Evolutionary conservation across 2,113 vertebrate genomes (phyloP), one percentile per base, ranked within the genome.

Genomic region (Pantherophis guttatus): DNA sequence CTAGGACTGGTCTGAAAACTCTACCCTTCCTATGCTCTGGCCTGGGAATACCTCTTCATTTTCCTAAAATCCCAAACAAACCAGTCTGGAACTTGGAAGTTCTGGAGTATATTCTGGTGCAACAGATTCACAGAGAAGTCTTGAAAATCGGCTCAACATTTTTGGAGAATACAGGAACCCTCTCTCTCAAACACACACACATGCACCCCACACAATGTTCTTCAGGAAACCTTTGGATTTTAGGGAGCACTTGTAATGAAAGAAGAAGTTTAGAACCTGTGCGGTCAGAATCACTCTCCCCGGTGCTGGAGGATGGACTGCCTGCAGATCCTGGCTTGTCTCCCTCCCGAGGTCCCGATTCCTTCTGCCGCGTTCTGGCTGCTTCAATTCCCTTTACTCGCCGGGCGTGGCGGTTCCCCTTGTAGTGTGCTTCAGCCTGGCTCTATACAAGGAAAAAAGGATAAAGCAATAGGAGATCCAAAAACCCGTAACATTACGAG

Each of bases 381-480:
- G 98, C 98, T 97, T 99, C 98, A 0, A 99, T 99, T 97, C 98
- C 99, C 97, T 99, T 99, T 86, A 99, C 98, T 97, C 98, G 97
- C 91, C 99, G 98, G 92, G 99, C 99, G 50, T 99, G 99, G 17
- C 99, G 98, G 94, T 99, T 99, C 24, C 99, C 99, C 97, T 99
- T 99, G 97, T 99, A 99, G 96, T 99, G 99, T 7, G 99, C 98
- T 96, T 99, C 99, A 54, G 99, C 99, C 97, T 99, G 99, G 97
- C 98, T 99, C 99, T 99, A 94, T 89, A 91, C 12, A 54, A 55
- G 8, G 65, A 29, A 91, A n/a, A 10, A n/a, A 65, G 50, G 23
- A 3, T 2, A 48, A 26, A 53, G 13, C 23, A 29, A 57, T 8
- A 44, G 33, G 33, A 81, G 75, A 81, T 39, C 50, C 48, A 85